Base-by-base conservation (phyloP, 30 jellyfish, hydroid and myxozoan species). In the Catostylus mosaicus region DNA sequence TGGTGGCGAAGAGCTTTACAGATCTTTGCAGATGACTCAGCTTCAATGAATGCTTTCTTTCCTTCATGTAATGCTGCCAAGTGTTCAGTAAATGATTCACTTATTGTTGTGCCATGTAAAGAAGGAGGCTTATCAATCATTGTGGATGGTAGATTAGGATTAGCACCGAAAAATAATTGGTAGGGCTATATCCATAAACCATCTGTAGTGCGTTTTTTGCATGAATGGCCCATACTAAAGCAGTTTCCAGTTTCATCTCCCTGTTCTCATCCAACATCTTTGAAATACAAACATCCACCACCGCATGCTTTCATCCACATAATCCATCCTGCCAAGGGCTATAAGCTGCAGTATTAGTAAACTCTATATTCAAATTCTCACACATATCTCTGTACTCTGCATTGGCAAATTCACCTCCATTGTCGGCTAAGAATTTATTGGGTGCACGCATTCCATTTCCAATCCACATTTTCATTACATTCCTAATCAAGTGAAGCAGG, bases 391-490 rank as follows among this genome's bases (percentile, higher is more conserved):
- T 40, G 32, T 64, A 80, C 43, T 64, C 88, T 46, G 30, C 75
- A 67, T 80, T 80, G 63, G 59, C 65, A 67, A 64, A 80, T 80
- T 80, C 91, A 14, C 85, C 87, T 18, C 91, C 87, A 80, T 80
- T 80, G 63, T 80, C 91, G 24, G 85, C 59, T 50, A 80, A 67
- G 67, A 65, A 57, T 54, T 59, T 59, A 56, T 57, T 30, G 5
- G 86, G 86, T 48, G n/a, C n/a, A n/a, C n/a, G n/a, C n/a, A n/a
- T n/a, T n/a, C n/a, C n/a, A n/a, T n/a, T n/a, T 30, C n/a, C n/a
- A n/a, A n/a, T n/a, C n/a, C n/a, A n/a, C n/a, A 24, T 22, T 57
- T 19, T 7, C 7, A 10, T 30, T 4, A 19, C 36, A 7, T 4
- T 22, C 16, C 20, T 19, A 57, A 24, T 30, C 36, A 24, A 22